Conservation (phyloP, 2,113 vertebrate species). For the Bombycilla garrulus region DNA sequence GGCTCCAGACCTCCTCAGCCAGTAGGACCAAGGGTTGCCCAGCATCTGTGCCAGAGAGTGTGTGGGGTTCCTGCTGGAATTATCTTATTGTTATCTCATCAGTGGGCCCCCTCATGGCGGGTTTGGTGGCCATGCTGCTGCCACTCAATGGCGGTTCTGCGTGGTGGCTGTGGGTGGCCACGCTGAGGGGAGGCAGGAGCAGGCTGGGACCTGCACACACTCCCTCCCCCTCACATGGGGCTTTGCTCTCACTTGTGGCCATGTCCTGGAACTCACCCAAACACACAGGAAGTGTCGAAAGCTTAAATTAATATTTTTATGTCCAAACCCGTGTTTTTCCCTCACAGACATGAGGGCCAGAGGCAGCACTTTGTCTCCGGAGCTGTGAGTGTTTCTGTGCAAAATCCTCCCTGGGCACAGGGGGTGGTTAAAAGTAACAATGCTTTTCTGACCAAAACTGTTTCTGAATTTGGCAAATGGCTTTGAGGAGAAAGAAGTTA, state of each 20-base stretch:
- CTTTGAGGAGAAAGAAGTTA: not conserved
- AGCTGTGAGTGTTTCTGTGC: not conserved
- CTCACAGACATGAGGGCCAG: not conserved
- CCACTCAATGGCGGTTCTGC: accelerated
- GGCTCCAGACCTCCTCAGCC: accelerated
- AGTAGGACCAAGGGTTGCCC: not conserved
- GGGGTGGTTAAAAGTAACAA: not conserved
- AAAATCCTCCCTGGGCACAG: not conserved
- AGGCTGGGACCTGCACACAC: accelerated
- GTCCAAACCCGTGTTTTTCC: accelerated
- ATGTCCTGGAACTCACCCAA: not conserved
- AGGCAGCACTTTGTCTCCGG: accelerated
- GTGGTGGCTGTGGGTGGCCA: accelerated
- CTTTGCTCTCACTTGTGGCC: not conserved
- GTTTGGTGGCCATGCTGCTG: not conserved
- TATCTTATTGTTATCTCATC: not conserved
- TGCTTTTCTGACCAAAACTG: not conserved
- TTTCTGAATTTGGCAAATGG: not conserved
- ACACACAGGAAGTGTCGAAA: not conserved
- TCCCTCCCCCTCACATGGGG: accelerated
- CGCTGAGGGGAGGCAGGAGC: not conserved
- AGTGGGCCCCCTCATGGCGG: accelerated
- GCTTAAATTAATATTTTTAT: not conserved
- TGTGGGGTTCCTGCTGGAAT: not conserved
- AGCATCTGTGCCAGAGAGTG: not conserved